Evolutionary conservation across 1,140 invertebrate genomes (phyloP).

Genomic region (Halictus rubicundus): DNA sequence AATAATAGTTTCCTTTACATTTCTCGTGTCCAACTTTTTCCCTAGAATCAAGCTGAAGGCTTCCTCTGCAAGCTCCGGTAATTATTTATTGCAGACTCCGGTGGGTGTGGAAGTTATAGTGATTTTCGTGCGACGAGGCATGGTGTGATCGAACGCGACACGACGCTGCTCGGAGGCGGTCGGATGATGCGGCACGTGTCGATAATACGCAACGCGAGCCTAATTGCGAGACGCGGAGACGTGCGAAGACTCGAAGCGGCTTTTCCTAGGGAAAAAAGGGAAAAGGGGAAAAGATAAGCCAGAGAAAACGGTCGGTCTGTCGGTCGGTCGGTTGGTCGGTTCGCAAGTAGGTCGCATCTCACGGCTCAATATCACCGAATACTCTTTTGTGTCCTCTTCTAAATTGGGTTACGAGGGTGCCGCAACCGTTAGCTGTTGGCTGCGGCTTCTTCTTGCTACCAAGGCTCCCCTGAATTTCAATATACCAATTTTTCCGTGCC

Average conservation of each 20-base stretch:
- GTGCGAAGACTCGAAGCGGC: neutral
- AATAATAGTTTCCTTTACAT: too few relatives aligned
- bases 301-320: slow-evolving; percentile 52
- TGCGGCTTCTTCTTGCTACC: slow-evolving; percentile 40
- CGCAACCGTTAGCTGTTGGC: slow-evolving; percentile 43
- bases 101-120: too few relatives aligned
- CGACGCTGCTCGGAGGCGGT: neutral
- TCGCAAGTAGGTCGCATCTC: slow-evolving; percentile 77
- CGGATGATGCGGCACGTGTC: neutral
- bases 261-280: slow-evolving; percentile 40
- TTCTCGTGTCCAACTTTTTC: too few relatives aligned
- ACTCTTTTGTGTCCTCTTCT: slow-evolving; percentile 72
- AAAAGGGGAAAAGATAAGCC: slow-evolving; percentile 63
- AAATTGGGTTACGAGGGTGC: slow-evolving; percentile 75
- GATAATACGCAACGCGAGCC: slow-evolving; percentile 5
- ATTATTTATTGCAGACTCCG: too few relatives aligned
- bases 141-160: too few relatives aligned
- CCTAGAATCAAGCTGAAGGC: too few relatives aligned
- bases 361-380: slow-evolving; percentile 77
- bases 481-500: slow-evolving; percentile 31
- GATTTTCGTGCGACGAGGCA: too few relatives aligned
- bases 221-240: neutral
- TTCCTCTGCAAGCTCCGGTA: too few relatives aligned
- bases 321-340: slow-evolving; percentile 57
- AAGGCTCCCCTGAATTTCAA: slow-evolving; percentile 42